Base-by-base conservation (phyloP, 2,797 vertebrate species). In the Sebastes ruberrimus region DNA sequence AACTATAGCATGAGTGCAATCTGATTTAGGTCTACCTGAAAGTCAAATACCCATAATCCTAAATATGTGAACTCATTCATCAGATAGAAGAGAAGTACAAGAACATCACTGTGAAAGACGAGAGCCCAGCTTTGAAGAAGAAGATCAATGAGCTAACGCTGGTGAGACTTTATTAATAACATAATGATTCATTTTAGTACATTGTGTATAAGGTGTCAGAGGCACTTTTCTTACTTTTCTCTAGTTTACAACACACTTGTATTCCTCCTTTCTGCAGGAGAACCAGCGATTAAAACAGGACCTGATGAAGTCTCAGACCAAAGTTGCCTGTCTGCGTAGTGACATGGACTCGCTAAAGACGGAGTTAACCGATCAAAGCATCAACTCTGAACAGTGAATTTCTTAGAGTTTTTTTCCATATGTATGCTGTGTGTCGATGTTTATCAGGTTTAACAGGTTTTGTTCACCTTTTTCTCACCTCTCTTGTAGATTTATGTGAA, bases 311-410 rank as follows among this genome's bases (percentile, higher is more conserved):
- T 97, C 97, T n/a, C 97, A 98, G 83, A 99, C 98, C 78, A 97
- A 93, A 85, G 96, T 99, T 33, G 97, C 97, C 30, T 97, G 97
- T 90, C 93, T 99, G 60, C 97, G 97, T 82, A 99, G 97, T 86
- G 98, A 99, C 83, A 94, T 99, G 91, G 98, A 99, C 94, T 92
- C 96, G 16, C 93, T 99, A 87, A 99, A 99, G 95, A 99, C 96
- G 30, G 98, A 99, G 86, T 95, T 97, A 76, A 97, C 97, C 0
- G 97, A 99, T 94, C 98, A 98, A 75, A 98, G 95, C 94, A 96
- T 99, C 78, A 98, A 93, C 94, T 95, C 88, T 60, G 97, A 99
- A 92, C 95, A 96, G 98, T 99, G 89, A 94, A 90, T 53, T 28
- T 1, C 20, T 14, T 16, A 14, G 1, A 25, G 3, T n/a, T 38